Evolutionary conservation across 2,888 invertebrate genomes (phyloP), one percentile per base, ranked within the genome.

Genomic region (Papilio elwesi): DNA sequence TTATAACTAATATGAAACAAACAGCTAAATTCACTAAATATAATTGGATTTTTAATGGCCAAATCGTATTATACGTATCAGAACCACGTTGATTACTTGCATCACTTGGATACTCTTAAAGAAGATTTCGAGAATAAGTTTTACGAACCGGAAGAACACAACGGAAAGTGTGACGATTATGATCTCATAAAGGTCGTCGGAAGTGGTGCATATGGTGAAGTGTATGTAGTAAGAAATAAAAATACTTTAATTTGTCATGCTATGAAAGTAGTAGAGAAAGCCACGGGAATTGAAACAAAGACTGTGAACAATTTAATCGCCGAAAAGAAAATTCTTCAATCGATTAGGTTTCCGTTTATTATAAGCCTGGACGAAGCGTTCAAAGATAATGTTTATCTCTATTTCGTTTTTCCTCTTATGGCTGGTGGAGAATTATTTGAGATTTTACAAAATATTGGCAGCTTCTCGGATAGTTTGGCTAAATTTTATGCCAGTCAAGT

Each of bases 401-500:
- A 97, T 88, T 95, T 98, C 87, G 94, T 97, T n/a, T 92, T 98
- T 88, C 97, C 98, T 0, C 98, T 96, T 81, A 90, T 97, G 12
- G 94, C 95, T 74, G 98, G 98, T 0, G 98, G 98, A 0, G 98
- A 98, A 86, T 95, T 98, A 94, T 98, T 97, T 84, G 95, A 95
- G 0, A 96, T 96, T 81, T 93, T 97, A 74, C 94, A 96, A 77
- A 95, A 94, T 82, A 93, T 90, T 78, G 94, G 93, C 0, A 92
- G 85, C 70, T 95, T 97, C 87, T 95, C 96, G 69, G 98, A 98
- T 85, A 91, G 94, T 52, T 94, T 97, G 79, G 94, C 97, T 0
- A 96, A 96, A 84, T 99, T 99, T 92, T 99, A 98, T 90, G 97
- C 97, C 0, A 96, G 97, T 65, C 99, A 99, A 94, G 96, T 99